Base-by-base conservation (phyloP, 2,113 vertebrate species). In the Rhizomys pruinosus region DNA sequence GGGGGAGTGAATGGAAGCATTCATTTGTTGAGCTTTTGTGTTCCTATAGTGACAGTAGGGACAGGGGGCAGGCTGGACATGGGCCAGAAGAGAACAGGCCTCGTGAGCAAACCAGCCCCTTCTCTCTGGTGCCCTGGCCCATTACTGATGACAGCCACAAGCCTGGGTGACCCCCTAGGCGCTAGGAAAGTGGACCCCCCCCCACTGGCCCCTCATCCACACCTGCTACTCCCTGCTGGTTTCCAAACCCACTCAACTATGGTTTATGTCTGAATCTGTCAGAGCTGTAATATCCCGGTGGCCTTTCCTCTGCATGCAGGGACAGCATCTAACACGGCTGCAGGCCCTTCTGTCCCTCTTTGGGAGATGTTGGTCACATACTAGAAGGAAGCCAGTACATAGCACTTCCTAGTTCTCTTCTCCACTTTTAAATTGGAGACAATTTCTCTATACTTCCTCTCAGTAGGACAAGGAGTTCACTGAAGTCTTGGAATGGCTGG, bases 391-490 rank as follows among this genome's bases (percentile, higher is more conserved):
- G 37, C 6, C 15, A 15, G 13, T 0, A 20, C 37, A 20, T 25
- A 3, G 23, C 3, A 7, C 37, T 47, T 8, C 12, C 2, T 3
- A 4, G 2, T 15, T 87, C 10, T 39, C 79, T 69, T 52, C 11
- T 52, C 11, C 12, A 13, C 78, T 95, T 96, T 11, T 97, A 99
- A 98, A 99, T 96, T 97, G 98, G 72, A 98, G 98, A 5, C 97
- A 98, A 2, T 98, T 98, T 52, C 22, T 80, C 98, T 63, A 98
- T 98, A 59, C n/a, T 37, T 98, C 98, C 98, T 1, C 95, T 99
- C 84, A 99, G 99, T 39, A 96, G 61, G 6, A 98, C 98, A 96
- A 98, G 85, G 98, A 98, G 77, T 97, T 99, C 3, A 95, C 96
- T 89, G 94, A 96, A 20, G 16, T 69, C 2, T 95, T 99, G 94